Percentiles rank a stretch among this genome's conserved stretches.
These are phyloP conservation scores for Latheticus oryzae DNA, from an alignment of 2,888 invertebrate genomes.

Conservation along the genomic window DNA sequence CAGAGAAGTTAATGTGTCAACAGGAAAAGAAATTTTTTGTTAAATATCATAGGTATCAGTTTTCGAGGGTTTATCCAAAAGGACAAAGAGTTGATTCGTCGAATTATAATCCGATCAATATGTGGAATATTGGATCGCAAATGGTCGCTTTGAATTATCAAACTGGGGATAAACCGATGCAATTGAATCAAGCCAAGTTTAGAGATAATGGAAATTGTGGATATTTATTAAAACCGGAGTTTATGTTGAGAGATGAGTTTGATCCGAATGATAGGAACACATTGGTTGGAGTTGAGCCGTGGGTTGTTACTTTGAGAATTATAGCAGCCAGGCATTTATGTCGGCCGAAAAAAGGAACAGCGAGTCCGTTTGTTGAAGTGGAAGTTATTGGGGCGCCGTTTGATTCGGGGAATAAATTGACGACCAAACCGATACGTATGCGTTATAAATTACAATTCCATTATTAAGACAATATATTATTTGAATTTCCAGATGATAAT, in stretches of 20 bases:
- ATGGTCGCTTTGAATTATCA: conserved; percentile 99
- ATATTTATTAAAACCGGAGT: conserved; percentile 90
- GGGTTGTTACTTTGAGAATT: conserved; percentile 78
- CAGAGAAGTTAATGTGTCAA: conserved; percentile 88
- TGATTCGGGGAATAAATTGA: conserved; percentile 84
- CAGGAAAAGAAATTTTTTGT: conserved; percentile 81
- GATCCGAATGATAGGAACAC: conserved; percentile 80
- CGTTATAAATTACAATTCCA: conserved; percentile 46
- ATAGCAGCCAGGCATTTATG: conserved; percentile 91
- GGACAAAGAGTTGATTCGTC: conserved; percentile 96
- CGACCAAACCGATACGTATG: conserved; percentile 87
- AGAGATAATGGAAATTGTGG: conserved; percentile 93
- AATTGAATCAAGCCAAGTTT: conserved; percentile 94
- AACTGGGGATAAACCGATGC: conserved; percentile 95
- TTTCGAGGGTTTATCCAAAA: conserved; percentile 93
- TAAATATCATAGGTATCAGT: conserved; percentile 77
- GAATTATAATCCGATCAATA: conserved; percentile 93
- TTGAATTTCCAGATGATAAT: conserved; percentile 87
- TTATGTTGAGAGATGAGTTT: conserved; percentile 84
- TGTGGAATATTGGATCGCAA: conserved; percentile 97
- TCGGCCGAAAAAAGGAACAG: conserved; percentile 85
- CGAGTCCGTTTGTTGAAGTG: conserved; percentile 92
- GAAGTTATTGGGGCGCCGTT: conserved; percentile 90
- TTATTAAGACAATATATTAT: too few relatives aligned
- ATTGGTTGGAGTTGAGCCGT: conserved; percentile 71